Base-by-base conservation (phyloP, 2,888 invertebrate species). In the Exephanes ischioxanthus region DNA sequence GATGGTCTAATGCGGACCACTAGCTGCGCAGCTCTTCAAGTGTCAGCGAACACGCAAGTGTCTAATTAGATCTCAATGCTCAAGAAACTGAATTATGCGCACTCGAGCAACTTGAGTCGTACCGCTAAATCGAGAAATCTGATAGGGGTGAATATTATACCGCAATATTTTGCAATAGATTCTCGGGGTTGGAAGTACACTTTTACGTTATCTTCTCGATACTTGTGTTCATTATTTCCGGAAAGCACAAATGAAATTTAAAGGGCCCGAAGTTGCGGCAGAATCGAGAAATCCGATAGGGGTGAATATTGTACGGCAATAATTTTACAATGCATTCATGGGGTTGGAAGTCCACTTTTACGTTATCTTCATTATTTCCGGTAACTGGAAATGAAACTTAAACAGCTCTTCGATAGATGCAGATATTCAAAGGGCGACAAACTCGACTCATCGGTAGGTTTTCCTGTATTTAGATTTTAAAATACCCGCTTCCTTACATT, bases 1-100 rank as follows among this genome's bases (percentile, higher is more conserved):
- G 53, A 71, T 72, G 26, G 45, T 72, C 77, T 82, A 48, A 33
- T 61, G 45, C 48, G 30, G 51, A 19, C 48, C 55, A 61, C 45
- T 73, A 58, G 26, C 22, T 58, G 33, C 26, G 66, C 71, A 71
- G 41, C 72, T 72, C 48, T 63, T 30, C 48, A n/a, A 63, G 19
- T 66, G 66, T 66, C 51, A 76, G 51, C 66, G 51, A 63, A 63
- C 63, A 33, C 63, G 16, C 63, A 16, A 63, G 30, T 33, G 33
- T 33, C 63, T 63, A 63, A 30, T 63, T 63, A 63, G 63, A 63
- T 63, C 30, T 30, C 30, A 63, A 63, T 63, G 63, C 6, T 11
- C 33, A 63, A 63, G 63, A 63, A 63, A 63, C 30, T 7, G 63
- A 63, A 63, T 63, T 63, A n/a, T 33, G 63, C 26, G 30, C 30